These are phyloP conservation scores for Lacerta agilis DNA, from an alignment of 2,797 vertebrate species.

Conservation along the genomic window DNA sequence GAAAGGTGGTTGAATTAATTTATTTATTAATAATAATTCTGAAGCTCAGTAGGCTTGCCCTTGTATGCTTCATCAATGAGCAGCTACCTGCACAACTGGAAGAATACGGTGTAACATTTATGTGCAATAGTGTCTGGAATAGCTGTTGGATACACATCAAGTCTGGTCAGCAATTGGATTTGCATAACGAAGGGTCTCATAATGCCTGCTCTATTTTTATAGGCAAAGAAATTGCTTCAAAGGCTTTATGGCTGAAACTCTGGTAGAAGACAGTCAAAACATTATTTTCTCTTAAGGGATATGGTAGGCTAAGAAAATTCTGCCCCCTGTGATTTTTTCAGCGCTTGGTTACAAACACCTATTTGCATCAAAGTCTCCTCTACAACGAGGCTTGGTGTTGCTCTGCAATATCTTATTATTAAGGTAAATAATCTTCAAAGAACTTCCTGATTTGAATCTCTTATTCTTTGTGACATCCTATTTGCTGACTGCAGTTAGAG, in stretches of 20 bases:
- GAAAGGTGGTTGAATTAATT: too few species aligned
- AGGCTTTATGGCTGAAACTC: background rate
- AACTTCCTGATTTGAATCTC: constrained; percentile 65
- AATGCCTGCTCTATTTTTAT: background rate
- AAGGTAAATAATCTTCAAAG: constrained; percentile 73
- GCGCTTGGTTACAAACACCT: constrained; percentile 59
- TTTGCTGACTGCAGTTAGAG: constrained; percentile 58
- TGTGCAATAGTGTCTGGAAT: background rate
- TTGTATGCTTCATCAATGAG: too few species aligned
- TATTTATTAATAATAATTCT: too few species aligned
- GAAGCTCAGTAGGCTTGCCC: too few species aligned
- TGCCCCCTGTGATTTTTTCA: constrained; percentile 33
- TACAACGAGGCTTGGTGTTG: constrained; percentile 47
- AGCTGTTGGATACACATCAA: background rate
- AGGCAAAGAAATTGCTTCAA: background rate
- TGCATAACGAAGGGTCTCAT: background rate
- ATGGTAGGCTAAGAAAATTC: constrained; percentile 44
- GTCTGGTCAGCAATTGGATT: background rate
- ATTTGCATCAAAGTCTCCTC: constrained; percentile 66
- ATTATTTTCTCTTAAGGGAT: background rate
- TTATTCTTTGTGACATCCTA: constrained; percentile 66
- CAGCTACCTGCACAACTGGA: too few species aligned
- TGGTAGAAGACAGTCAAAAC: background rate
- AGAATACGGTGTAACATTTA: background rate
- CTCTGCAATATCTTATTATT: constrained; percentile 65